These are phyloP conservation scores for Mugil cephalus DNA, from an alignment of 2,113 vertebrate species.

Conservation along the genomic window DNA sequence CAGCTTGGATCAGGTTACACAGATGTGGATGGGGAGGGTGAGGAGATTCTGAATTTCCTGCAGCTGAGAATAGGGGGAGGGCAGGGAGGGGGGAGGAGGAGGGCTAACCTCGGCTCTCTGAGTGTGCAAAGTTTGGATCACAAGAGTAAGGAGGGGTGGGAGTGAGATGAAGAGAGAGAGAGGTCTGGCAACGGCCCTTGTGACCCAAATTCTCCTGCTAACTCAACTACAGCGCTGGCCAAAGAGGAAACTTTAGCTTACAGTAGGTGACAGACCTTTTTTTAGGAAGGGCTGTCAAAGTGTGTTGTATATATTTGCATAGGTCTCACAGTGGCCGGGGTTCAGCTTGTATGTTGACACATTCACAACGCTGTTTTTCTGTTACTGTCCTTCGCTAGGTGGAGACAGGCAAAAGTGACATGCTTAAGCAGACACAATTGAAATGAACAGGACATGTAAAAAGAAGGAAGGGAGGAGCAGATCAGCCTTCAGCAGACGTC, in stretches of 20 bases:
- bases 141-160: constrained; percentile 45
- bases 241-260: constrained; percentile 50
- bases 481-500: constrained; percentile 41
- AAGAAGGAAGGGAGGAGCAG: constrained; percentile 29
- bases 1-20: constrained; percentile 59
- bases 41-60: constrained; percentile 40
- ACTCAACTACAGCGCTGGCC: constrained; percentile 3
- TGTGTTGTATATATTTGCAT: neutral
- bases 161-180: neutral
- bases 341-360: too few relatives aligned
- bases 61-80: constrained; percentile 39
- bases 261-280: constrained; percentile 12
- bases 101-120: constrained; percentile 52
- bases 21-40: constrained; percentile 48
- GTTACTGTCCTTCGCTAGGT: neutral
- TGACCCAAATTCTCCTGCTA: constrained; percentile 67
- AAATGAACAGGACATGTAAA: constrained; percentile 54
- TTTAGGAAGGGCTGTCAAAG: neutral
- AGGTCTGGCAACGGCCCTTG: constrained; percentile 47
- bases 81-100: neutral
- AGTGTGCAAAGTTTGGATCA: constrained; percentile 51
- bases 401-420: constrained; percentile 30
- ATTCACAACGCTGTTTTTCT: too few relatives aligned
- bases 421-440: constrained; percentile 16
- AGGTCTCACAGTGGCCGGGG: neutral